A percentile compares a stretch with the other conserved stretches of the same genome.
phyloP scores from a whole-genome alignment of 2,113 vertebrate genomes.

The Hirundichthys speculiger region DNA sequence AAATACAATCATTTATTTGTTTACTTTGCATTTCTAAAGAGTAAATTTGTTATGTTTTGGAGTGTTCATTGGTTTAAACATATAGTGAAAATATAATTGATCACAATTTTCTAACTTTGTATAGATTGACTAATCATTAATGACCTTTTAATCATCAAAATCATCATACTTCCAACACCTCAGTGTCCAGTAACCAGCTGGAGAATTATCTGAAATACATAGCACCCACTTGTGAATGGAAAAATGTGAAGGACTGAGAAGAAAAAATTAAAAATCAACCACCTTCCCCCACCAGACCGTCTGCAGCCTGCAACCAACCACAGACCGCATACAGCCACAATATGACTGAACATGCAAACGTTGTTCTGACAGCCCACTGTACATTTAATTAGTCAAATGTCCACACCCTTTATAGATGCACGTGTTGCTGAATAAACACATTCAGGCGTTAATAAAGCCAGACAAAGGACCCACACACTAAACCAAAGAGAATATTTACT shows the following conservation, averaged over 20 bases:
- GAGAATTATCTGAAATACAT: too few relatives aligned
- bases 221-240: too few relatives aligned
- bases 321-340: neutral
- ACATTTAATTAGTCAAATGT: neutral
- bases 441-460: neutral
- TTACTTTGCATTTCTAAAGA: too few relatives aligned
- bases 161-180: too few relatives aligned
- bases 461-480: slow-evolving; percentile 1
- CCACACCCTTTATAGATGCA: neutral
- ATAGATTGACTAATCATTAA: too few relatives aligned
- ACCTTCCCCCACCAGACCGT: neutral
- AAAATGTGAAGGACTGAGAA: neutral
- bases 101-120: too few relatives aligned
- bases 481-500: neutral
- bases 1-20: too few relatives aligned
- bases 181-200: too few relatives aligned
- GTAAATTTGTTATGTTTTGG: neutral
- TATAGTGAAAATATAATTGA: neutral
- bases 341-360: neutral
- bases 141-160: too few relatives aligned
- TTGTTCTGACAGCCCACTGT: neutral
- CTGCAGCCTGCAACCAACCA: neutral
- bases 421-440: neutral
- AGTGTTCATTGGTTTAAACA: neutral
- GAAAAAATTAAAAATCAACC: too few relatives aligned